Percentiles rank a stretch among this genome's conserved stretches.
Conservation (phyloP, 1,140 invertebrate genomes). For the Microplitis demolitor region DNA sequence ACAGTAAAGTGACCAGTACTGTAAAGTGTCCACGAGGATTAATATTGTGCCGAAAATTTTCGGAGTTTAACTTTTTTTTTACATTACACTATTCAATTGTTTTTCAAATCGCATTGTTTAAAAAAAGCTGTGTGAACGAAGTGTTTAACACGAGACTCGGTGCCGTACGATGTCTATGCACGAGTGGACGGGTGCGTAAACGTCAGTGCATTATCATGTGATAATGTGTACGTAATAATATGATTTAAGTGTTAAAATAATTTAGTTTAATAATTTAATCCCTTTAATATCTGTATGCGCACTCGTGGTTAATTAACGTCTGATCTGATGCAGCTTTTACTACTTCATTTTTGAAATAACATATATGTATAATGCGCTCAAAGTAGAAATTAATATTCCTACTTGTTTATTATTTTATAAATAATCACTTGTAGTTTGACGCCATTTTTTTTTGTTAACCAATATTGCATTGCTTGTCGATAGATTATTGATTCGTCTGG, state of each 20-base stretch:
- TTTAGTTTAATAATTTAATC: neutral
- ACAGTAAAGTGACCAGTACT: too few relatives aligned
- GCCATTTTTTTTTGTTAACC: slow-evolving; percentile 20
- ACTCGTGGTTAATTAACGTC: too few relatives aligned
- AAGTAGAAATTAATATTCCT: too few relatives aligned
- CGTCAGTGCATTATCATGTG: slow-evolving; percentile 8
- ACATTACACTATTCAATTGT: neutral
- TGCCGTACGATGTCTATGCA: slow-evolving; percentile 28
- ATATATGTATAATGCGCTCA: too few relatives aligned
- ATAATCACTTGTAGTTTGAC: neutral
- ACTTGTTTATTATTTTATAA: neutral
- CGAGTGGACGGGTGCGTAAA: slow-evolving; percentile 26
- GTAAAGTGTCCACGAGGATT: too few relatives aligned
- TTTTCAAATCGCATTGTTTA: neutral
- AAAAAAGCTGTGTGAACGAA: neutral
- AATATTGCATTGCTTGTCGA: slow-evolving; percentile 21
- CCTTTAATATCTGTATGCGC: too few relatives aligned
- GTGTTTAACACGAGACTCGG: slow-evolving; percentile 21
- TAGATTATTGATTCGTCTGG: slow-evolving; percentile 33
- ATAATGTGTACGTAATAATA: slow-evolving; percentile 16
- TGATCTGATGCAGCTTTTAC: too few relatives aligned
- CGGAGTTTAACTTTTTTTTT: too few relatives aligned
- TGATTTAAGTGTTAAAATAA: neutral
- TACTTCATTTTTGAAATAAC: too few relatives aligned
- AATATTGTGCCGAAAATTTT: too few relatives aligned